Conservation (phyloP, 2,888 invertebrate species). For the Scotopteryx bipunctaria region DNA sequence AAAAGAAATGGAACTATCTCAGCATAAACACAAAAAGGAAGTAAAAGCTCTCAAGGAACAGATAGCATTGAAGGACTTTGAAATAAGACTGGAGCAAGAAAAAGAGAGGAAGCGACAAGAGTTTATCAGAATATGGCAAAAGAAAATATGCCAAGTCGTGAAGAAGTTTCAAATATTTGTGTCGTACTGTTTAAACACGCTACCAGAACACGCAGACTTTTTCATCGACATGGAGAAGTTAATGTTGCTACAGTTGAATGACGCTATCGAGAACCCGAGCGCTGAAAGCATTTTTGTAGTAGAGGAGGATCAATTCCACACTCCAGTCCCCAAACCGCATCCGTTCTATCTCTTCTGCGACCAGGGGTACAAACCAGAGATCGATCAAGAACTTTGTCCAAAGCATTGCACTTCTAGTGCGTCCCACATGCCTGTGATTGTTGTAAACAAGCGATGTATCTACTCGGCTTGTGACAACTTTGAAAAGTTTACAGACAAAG, state of each 20-base stretch:
- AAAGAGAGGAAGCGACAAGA: constrained; percentile 54
- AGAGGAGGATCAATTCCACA: constrained; percentile 47
- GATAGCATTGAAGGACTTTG: constrained; percentile 55
- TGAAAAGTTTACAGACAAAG: constrained; percentile 57
- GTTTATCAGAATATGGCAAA: constrained; percentile 61
- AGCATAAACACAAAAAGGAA: constrained; percentile 59
- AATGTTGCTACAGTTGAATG: constrained; percentile 67
- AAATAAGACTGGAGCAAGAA: constrained; percentile 54
- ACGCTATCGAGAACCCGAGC: constrained; percentile 56
- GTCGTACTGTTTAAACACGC: constrained; percentile 58
- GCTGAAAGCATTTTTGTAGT: constrained; percentile 59
- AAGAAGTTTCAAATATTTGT: constrained; percentile 71
- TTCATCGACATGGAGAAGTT: constrained; percentile 73
- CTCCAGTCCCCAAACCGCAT: constrained; percentile 56
- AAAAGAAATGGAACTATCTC: constrained; percentile 51
- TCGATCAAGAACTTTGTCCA: constrained; percentile 61
- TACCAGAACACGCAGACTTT: constrained; percentile 73
- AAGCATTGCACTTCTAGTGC: constrained; percentile 62
- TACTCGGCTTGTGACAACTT: constrained; percentile 73
- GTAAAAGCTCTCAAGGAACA: constrained; percentile 50
- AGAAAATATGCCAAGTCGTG: constrained; percentile 68
- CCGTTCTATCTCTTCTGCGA: constrained; percentile 70
- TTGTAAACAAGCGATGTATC: constrained; percentile 66
- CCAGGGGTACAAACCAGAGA: constrained; percentile 51
- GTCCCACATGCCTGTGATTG: constrained; percentile 64